Base-by-base conservation (phyloP, 2,113 vertebrate species). In the Tiliqua scincoides region DNA sequence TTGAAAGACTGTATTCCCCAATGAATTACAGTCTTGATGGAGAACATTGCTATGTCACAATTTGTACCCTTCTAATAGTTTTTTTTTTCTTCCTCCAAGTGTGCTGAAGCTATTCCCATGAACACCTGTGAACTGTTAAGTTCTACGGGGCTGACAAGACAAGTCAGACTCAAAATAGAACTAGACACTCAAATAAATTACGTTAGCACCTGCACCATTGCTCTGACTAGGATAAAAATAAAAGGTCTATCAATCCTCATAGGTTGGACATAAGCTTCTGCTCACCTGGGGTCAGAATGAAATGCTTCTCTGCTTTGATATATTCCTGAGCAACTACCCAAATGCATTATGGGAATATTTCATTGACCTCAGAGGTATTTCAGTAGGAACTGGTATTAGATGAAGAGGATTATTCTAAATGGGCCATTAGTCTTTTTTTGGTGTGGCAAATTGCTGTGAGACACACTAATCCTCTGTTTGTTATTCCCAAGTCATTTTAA, bases 121-220 rank as follows among this genome's bases (percentile, higher is more conserved):
- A 92, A 88, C 76, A 91, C 87, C 89, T 91, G 89, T 1, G 1
- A 90, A 88, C 63, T 83, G 85, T 74, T 88, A 85, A 1, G 68
- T 70, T 90, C 89, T 89, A 79, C 67, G 85, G 79, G 86, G 52
- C 79, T 88, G 90, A 90, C 86, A 85, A 93, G 81, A 89, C 85
- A 82, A 92, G 77, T 88, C 73, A 78, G 72, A 70, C 85, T 91
- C 79, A 80, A 90, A 91, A 91, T 86, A 91, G 35, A 81, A 77
- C 88, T 88, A 85, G 85, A 63, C 76, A 77, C 61, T 89, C n/a
- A 61, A 68, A 67, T 87, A 71, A 83, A 72, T 76, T 73, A 20
- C 68, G 85, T 93, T 90, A 89, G 23, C 85, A 90, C 63, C 84
- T 88, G 85, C 32, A 87, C 59, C 32, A 79, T 85, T 48, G 5